Evolutionary conservation across 2,888 invertebrate genomes (phyloP).

Genomic region (Pseudolycoriella hygida): DNA sequence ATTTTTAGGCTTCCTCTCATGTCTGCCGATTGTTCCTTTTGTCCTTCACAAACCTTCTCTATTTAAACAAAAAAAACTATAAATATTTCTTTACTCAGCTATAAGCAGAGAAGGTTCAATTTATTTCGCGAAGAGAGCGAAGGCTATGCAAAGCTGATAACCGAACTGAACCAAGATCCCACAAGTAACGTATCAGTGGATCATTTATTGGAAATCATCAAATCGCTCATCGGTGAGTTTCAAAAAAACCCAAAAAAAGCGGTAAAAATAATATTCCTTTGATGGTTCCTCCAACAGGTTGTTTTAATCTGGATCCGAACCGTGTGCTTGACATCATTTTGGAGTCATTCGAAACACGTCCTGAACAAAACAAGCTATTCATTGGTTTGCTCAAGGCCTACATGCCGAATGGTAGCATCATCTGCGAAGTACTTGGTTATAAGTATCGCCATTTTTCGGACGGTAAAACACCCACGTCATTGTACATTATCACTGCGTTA

Average conservation of each 20-base stretch:
- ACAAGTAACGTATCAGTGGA: constrained; percentile 44
- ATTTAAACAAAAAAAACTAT: too few species aligned
- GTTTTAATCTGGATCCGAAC: constrained; percentile 98
- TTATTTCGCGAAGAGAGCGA: constrained; percentile 97
- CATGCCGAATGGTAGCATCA: constrained; percentile 71
- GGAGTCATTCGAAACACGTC: constrained; percentile 86
- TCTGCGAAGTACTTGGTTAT: constrained; percentile 90
- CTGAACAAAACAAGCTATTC: constrained; percentile 61
- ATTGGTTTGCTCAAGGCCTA: constrained; percentile 74
- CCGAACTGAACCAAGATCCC: constrained; percentile 78
- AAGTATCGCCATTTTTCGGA: constrained; percentile 60
- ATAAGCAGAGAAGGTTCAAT: constrained; percentile 98
- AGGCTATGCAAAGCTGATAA: constrained; percentile 91
- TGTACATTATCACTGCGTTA: constrained; percentile 80
- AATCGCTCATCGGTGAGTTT: constrained; percentile 73
- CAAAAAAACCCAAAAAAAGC: constrained; percentile 1
- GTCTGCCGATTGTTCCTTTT: too few species aligned
- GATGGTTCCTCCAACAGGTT: constrained; percentile 42
- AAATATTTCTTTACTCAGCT: constrained; percentile 42
- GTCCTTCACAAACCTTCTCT: too few species aligned
- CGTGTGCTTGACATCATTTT: constrained; percentile 89
- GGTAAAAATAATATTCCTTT: constrained; percentile 11
- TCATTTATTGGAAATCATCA: constrained; percentile 69
- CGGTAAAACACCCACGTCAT: constrained; percentile 53
- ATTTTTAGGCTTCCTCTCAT: too few species aligned